Conservation (phyloP, 2,888 invertebrate genomes). For the Pheosia gnoma region DNA sequence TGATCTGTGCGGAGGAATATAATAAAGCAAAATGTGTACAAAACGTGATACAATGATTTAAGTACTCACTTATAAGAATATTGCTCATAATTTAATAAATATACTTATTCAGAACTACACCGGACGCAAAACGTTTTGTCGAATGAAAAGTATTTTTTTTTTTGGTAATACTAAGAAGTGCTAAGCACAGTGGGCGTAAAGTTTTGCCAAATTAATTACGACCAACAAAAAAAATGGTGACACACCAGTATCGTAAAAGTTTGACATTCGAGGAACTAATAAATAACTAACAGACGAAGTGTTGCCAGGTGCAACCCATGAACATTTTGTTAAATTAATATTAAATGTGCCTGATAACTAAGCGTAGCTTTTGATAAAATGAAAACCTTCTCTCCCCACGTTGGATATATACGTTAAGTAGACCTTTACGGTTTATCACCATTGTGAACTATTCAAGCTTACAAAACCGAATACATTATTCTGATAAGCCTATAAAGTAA, state of each 20-base stretch:
- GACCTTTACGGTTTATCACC: no score
- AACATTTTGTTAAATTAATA: no score
- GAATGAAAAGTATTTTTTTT: constrained; percentile 17
- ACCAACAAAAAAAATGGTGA: constrained; percentile 45
- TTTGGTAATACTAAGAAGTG: constrained; percentile 24
- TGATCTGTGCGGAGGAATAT: neutral
- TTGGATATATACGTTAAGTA: no score
- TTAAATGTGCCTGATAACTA: no score
- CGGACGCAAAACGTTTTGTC: constrained; percentile 6
- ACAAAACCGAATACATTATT: no score
- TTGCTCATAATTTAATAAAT: no score
- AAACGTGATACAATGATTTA: neutral
- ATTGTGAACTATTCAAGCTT: no score
- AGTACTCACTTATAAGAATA: no score
- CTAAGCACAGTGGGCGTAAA: constrained; percentile 36
- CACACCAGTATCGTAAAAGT: constrained; percentile 39
- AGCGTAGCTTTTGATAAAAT: no score
- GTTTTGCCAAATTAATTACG: constrained; percentile 44
- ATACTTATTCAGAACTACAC: no score
- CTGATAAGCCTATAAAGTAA: no score
- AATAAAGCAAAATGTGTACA: neutral
- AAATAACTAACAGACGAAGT: constrained; percentile 16
- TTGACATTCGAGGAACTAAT: constrained; percentile 39
- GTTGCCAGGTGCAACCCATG: neutral
- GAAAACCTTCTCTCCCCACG: no score